Evolutionary conservation across 2,797 vertebrate genomes (phyloP), one percentile per base, ranked within the genome.

Genomic region (Sorex maritimensis): DNA sequence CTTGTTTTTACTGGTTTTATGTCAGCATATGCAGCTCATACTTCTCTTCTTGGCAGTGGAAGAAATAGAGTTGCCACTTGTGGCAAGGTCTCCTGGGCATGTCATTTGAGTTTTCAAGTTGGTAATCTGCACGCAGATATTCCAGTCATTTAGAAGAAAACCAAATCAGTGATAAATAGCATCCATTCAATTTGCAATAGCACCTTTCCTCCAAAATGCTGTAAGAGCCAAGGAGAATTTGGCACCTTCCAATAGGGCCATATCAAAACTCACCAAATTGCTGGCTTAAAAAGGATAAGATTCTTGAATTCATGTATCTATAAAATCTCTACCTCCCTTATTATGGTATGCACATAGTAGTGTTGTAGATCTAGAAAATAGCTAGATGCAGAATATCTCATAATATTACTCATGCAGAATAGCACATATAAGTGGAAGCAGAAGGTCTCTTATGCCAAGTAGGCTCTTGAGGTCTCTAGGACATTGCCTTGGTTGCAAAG

Each of bases 91-190:
- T 83, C 69, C 9, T 77, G 86, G 63, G 69, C 80, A 79, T 79
- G 86, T 23, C 68, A 81, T 90, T 88, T 77, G 88, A 93, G n/a
- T n/a, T 38, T 63, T 94, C 6, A 61, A 71, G 26, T 65, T 90
- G 81, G 91, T 94, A 81, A 95, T 93, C 88, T 96, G 88, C 93
- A 34, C 94, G 92, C 73, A 95, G 91, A 93, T 83, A 96, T 94
- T 95, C 91, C 83, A 88, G 49, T 95, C 88, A 94, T 44, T 88
- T 95, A 88, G 68, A 94, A 82, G 77, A 96, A 95, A 97, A 91
- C 80, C 86, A 91, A 91, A 91, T 7, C 9, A 88, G 82, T 81
- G 63, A 86, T 86, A 95, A 97, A 92, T 81, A 95, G 73, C 72
- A 86, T 81, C 83, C n/a, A 55, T 86, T 91, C 80, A 88, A 93